These are phyloP conservation scores for Stictonetta naevosa DNA, from an alignment of 2,113 vertebrate genomes.

Conservation along the genomic window DNA sequence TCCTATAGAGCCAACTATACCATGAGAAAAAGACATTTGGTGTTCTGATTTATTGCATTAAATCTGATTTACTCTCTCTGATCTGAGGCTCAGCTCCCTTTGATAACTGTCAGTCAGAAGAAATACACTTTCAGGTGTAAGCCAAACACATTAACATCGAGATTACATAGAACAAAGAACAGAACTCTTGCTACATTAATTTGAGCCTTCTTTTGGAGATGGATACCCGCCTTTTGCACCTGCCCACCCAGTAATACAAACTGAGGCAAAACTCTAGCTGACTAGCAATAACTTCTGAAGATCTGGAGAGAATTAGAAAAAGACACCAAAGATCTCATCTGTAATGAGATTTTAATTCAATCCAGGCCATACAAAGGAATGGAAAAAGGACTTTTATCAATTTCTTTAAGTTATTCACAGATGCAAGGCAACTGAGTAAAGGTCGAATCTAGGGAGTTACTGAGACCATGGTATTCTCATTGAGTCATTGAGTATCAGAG, in stretches of 20 bases:
- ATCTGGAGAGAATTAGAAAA: conserved; percentile 17
- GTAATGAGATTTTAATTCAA: conserved; percentile 40
- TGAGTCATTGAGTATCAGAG: background rate
- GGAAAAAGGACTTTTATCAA: background rate
- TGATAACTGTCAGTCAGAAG: background rate
- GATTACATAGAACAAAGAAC: background rate
- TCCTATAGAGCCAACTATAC: fast-evolving
- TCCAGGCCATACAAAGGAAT: background rate
- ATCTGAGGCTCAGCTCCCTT: fast-evolving
- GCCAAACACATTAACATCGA: background rate
- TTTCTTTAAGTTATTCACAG: background rate
- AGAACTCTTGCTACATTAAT: fast-evolving
- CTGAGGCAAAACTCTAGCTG: background rate
- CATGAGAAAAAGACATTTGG: background rate
- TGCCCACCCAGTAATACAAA: background rate
- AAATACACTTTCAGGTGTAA: background rate
- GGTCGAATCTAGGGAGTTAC: background rate
- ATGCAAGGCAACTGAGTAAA: background rate
- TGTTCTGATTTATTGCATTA: background rate
- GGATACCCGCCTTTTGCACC: background rate
- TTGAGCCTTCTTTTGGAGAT: background rate
- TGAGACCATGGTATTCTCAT: background rate
- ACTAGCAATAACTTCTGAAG: background rate
- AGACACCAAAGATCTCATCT: background rate
- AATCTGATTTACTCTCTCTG: background rate